Base-by-base conservation (phyloP, 2,797 vertebrate genomes). In the Ibycter americanus region DNA sequence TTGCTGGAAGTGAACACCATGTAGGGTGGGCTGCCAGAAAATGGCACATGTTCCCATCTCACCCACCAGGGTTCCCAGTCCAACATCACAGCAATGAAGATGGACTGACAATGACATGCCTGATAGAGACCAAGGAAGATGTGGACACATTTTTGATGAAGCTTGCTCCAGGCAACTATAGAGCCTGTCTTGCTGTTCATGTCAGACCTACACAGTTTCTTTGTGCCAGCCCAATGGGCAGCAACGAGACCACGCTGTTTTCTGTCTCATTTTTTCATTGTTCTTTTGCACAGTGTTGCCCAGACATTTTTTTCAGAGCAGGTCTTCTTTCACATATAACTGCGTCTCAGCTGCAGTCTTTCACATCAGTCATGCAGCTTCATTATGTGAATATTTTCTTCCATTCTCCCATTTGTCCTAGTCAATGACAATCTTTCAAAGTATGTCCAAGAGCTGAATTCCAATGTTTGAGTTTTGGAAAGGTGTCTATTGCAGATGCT, bases 401-500 rank as follows among this genome's bases (percentile, higher is more conserved):
- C 54, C 34, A 36, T 42, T 23, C 2, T 82, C 36, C 27, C 26
- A 27, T 79, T 88, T 65, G 61, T 89, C 83, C 67, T 73, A 9
- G 23, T 87, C 71, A 89, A 87, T 89, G 81, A 81, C 88, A 89
- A 94, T 29, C 4, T 83, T 92, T 81, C 86, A 78, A 79, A 82
- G n/a, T 36, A 51, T 4, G 4, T 89, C 63, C 92, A 71, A 79
- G 32, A 67, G 49, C 65, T 66, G 67, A 96, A 87, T 92, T 95
- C 52, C 86, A 90, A 2, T 15, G 32, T 67, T 71, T 66, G 81
- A 87, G 23, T 73, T 90, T 73, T 94, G 74, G 67, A 94, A 94
- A 94, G 86, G 79, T 80, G 66, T 67, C 87, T 80, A 17, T 72
- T 93, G 71, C 93, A 94, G 82, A 94, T 82, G 92, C 38, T 87